phyloP scores from a whole-genome alignment of 1,140 invertebrate genomes.

The Lucilia sericata region DNA sequence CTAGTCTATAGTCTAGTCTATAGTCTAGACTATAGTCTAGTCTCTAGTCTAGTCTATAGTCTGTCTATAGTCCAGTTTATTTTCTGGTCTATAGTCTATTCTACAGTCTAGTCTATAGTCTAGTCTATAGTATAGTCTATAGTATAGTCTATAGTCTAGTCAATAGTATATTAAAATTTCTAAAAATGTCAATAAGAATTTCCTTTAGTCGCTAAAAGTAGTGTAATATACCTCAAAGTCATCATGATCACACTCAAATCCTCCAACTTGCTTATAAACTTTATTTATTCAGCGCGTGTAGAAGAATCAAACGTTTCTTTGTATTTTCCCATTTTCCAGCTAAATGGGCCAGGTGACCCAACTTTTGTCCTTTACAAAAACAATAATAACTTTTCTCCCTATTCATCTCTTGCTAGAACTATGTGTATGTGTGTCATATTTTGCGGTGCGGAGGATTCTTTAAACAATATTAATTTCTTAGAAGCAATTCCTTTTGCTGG shows the following conservation, averaged over 20 bases:
- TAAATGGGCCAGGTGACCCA: slow-evolving; percentile 62
- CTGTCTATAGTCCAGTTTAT: too few species aligned
- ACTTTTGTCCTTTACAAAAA: slow-evolving; percentile 55
- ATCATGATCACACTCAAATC: neutral
- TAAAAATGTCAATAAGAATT: too few species aligned
- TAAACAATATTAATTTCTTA: slow-evolving; percentile 54
- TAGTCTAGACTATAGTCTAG: too few species aligned
- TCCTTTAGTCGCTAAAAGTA: too few species aligned
- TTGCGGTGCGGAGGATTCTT: neutral
- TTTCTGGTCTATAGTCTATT: too few species aligned
- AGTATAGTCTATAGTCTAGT: too few species aligned
- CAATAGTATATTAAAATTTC: too few species aligned
- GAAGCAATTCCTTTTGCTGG: slow-evolving; percentile 68
- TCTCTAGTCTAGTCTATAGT: too few species aligned
- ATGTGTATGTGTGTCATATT: neutral
- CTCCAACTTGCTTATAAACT: neutral
- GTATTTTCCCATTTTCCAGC: neutral
- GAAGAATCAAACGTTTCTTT: neutral
- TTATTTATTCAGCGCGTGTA: slow-evolving; percentile 21
- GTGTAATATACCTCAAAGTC: neutral
- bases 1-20: too few species aligned
- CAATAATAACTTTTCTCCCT: neutral
- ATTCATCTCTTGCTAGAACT: neutral
- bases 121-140: too few species aligned
- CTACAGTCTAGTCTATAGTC: too few species aligned